Conservation (phyloP, 2,113 vertebrate genomes). For the Gorsachius goisagi region DNA sequence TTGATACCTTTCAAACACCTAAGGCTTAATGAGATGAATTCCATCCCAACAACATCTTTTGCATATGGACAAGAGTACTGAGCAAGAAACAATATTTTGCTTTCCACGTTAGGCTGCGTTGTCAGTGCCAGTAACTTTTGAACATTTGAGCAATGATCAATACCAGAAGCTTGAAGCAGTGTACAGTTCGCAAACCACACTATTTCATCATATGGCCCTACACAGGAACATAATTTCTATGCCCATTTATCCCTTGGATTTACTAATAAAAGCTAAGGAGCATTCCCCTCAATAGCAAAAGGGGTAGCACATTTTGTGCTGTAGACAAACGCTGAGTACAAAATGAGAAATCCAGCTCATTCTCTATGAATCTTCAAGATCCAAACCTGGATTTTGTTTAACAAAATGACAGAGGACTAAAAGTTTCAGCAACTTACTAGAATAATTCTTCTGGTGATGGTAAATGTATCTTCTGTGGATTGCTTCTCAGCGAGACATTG, state of each 20-base stretch:
- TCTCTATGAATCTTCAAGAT: not conserved
- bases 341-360: not conserved
- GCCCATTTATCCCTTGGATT: not conserved
- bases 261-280: not conserved
- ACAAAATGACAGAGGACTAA: not conserved
- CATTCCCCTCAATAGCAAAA: not conserved
- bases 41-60: not conserved
- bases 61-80: not conserved
- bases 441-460: not conserved
- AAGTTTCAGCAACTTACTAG: not conserved
- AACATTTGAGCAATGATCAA: not conserved
- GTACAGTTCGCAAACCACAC: not conserved
- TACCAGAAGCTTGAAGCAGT: not conserved
- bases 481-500: not conserved
- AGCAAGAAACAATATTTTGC: not conserved
- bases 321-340: not conserved
- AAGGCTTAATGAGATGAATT: not conserved
- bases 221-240: not conserved
- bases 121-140: not conserved
- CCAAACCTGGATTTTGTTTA: not conserved
- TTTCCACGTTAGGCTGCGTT: not conserved
- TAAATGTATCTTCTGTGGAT: not conserved
- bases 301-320: not conserved
- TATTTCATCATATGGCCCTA: not conserved
- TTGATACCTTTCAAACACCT: not conserved